Base-by-base conservation (phyloP, 2,888 invertebrate genomes). In the Hirtodrosophila cameraria region DNA sequence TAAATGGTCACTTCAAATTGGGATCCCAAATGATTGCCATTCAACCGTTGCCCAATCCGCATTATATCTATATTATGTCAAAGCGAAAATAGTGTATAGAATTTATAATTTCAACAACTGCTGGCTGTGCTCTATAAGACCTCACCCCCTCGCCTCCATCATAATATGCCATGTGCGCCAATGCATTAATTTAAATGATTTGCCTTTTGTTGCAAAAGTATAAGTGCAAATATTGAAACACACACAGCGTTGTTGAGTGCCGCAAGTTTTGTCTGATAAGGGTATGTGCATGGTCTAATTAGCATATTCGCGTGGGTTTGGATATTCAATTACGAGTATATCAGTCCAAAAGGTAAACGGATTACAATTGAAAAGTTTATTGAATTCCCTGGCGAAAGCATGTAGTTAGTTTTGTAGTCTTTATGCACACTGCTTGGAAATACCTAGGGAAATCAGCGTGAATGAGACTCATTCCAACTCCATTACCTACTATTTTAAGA, bases 111-210 rank as follows among this genome's bases (percentile, higher is more conserved):
- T 55, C 11, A 15, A 23, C 20, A 25, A 12, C 15, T 27, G 30
- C 16, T 20, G 31, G 11, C 46, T 36, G 45, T 15, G n/a, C n/a
- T n/a, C n/a, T n/a, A n/a, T n/a, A n/a, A 33, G 6, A 30, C 9
- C 31, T 16, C 9, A 1, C 15, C 35, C 2, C 4, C 2, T n/a
- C 5, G 9, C 7, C 3, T 7, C 0, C n/a, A 3, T 11, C n/a
- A n/a, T n/a, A 7, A 18, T 1, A 15, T 18, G 28, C 7, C 66
- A 62, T 45, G 58, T 75, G 72, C 74, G 61, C 4, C 67, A 62
- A 31, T 71, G 82, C 83, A 83, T 86, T 65, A 76, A 86, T 74
- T 87, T 76, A 39, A 74, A 76, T 76, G 83, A 82, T 87, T 87
- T 87, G 68, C 65, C 68, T 66, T 61, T 58, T 74, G 55, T 49